Percentiles rank a stretch among this genome's conserved stretches.
These are phyloP conservation scores for Porites divaricata DNA, from an alignment of 92 coral and sea anemone genomes.

Conservation along the genomic window DNA sequence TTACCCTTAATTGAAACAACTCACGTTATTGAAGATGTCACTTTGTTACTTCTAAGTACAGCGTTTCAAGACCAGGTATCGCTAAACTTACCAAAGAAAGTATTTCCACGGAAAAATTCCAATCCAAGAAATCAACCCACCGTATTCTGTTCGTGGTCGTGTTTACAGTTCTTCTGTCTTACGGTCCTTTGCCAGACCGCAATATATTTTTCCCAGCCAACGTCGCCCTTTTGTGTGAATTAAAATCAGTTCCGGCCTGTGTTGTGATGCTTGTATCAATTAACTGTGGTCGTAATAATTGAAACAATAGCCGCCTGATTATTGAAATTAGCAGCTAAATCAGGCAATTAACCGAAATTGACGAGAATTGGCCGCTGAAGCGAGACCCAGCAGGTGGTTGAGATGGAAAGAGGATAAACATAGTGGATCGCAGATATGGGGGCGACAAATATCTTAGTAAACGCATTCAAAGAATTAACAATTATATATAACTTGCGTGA, in stretches of 20 bases:
- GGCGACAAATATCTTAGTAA: constrained; percentile 40
- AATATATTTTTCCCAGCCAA: constrained; percentile 41
- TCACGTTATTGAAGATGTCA: no score
- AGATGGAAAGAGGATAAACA: constrained; percentile 8
- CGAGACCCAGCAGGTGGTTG: constrained; percentile 47
- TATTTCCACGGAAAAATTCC: neutral
- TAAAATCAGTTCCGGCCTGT: constrained; percentile 49
- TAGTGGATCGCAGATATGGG: constrained; percentile 24
- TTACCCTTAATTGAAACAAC: neutral
- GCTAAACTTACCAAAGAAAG: constrained; percentile 5
- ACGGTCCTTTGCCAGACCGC: constrained; percentile 28
- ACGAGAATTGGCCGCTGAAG: constrained; percentile 46
- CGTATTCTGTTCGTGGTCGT: neutral
- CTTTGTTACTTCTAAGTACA: neutral
- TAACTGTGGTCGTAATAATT: constrained; percentile 50
- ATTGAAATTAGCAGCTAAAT: constrained; percentile 60
- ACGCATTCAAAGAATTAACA: constrained; percentile 38
- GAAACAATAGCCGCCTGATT: constrained; percentile 54
- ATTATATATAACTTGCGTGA: constrained; percentile 6
- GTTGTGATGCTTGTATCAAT: constrained; percentile 50
- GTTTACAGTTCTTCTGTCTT: constrained; percentile 16
- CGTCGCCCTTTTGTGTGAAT: constrained; percentile 46
- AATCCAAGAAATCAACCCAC: neutral
- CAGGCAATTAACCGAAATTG: constrained; percentile 55
- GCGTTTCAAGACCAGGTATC: neutral